Base-by-base conservation (phyloP, 2,113 vertebrate genomes). In the Notiomystis cincta region DNA sequence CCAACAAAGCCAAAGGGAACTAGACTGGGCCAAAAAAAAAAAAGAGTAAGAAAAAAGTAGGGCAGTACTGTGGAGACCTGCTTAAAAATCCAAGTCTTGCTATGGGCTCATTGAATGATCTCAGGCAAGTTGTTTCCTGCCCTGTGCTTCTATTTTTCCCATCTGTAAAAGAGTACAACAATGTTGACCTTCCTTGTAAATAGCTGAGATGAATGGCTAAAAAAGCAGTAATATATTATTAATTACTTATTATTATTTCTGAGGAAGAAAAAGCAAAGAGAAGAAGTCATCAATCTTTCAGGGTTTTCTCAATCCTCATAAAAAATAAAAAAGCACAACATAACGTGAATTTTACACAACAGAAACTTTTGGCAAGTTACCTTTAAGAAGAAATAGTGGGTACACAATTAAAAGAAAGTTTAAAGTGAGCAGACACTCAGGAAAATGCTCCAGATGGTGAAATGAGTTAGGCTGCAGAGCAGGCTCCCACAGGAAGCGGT, bases 401-500 rank as follows among this genome's bases (percentile, higher is more conserved):
- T 70, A 60, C 65, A 62, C 37, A 93, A 90, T 37, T 82, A 73
- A 80, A 87, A 93, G 65, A 84, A 89, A 91, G 72, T 57, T 92
- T 83, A 53, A 89, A 87, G 65, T 4, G 6, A 69, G 79, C 85
- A 93, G 95, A 90, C 90, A 67, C 51, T 94, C 88, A 96, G 92
- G 92, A 93, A 95, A 97, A 82, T 0, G 3, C 45, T 94, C 85
- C 96, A 95, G 94, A 96, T 94, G 90, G 90, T 88, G 82, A 79
- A 96, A 86, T 0, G 5, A 96, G 92, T 96, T 93, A 96, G 82
- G 76, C 93, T 81, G 76, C 85, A 53, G 88, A 93, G 79, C 81
- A 84, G 62, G 67, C 80, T 94, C 53, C 88, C 91, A 91, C 95
- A 96, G 95, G 92, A 97, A 92, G 90, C 1, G 15, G 83, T 93